Evolutionary conservation across 2,797 vertebrate genomes (phyloP).

Genomic region (Urocyon cinereoargenteus): DNA sequence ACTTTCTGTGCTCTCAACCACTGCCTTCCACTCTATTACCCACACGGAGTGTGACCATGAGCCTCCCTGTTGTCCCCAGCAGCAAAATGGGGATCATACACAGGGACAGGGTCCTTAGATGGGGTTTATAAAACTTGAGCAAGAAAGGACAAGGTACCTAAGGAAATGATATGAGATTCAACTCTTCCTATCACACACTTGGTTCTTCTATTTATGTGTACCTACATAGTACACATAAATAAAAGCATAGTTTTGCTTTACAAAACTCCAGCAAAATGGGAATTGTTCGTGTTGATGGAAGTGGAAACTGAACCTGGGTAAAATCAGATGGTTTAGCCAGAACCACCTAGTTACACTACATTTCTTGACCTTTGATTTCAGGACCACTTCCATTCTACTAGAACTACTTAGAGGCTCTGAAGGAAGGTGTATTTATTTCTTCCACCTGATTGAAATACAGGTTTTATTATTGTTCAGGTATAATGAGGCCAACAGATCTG

Average conservation of each 20-base stretch:
- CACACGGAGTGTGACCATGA: background rate
- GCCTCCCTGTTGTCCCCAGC: background rate
- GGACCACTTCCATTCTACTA: background rate
- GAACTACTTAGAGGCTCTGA: background rate
- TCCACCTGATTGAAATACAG: background rate
- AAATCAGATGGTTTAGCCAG: background rate
- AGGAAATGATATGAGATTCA: background rate
- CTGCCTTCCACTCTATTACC: background rate
- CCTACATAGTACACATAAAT: background rate
- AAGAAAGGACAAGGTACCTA: background rate
- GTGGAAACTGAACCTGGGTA: background rate
- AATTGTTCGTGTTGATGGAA: background rate
- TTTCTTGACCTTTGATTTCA: background rate
- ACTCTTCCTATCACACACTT: background rate
- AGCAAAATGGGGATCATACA: background rate
- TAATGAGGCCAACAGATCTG: background rate
- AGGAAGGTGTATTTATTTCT: constrained; percentile 19
- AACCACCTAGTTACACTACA: background rate
- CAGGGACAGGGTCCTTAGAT: background rate
- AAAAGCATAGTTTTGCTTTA: background rate
- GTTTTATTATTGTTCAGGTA: background rate
- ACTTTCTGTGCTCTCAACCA: background rate
- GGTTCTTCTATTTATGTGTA: background rate
- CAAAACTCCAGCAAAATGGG: background rate
- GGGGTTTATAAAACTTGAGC: background rate